These are phyloP conservation scores for Bolborhynchus lineola DNA, from an alignment of 2,113 vertebrate species.

Conservation along the genomic window DNA sequence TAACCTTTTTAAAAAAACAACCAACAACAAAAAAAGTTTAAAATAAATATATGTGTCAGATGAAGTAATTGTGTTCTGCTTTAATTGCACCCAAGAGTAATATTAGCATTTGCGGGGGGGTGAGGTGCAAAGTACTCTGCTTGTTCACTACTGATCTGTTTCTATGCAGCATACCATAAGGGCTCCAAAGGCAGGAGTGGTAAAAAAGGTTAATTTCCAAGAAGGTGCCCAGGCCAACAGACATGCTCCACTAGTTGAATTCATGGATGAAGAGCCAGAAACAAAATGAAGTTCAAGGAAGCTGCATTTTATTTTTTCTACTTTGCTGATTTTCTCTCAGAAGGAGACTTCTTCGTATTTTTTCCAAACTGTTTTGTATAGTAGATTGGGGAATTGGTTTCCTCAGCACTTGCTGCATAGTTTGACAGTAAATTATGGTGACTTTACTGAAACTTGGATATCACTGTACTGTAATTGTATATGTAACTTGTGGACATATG, in stretches of 20 bases:
- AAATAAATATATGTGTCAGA: background rate
- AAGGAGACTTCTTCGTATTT: background rate
- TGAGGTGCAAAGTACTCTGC: background rate
- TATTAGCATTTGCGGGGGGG: background rate
- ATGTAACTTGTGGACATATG: background rate
- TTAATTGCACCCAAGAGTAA: background rate
- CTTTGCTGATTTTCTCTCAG: background rate
- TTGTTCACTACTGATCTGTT: background rate
- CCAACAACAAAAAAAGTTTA: background rate
- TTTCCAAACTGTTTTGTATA: background rate
- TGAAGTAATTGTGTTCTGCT: background rate
- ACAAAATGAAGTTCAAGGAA: slow-evolving; percentile 39
- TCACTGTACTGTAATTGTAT: background rate
- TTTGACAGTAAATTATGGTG: background rate
- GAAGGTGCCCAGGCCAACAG: slow-evolving; percentile 91
- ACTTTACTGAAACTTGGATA: background rate
- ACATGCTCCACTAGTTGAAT: slow-evolving; percentile 83
- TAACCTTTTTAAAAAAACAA: background rate
- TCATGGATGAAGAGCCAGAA: slow-evolving; percentile 77
- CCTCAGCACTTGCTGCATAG: background rate
- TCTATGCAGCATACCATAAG: slow-evolving; percentile 87
- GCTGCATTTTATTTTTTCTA: background rate
- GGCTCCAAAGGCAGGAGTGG: slow-evolving; percentile 85
- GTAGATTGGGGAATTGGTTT: background rate
- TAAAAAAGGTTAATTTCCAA: slow-evolving; percentile 88